Evolutionary conservation across 2,888 invertebrate species (phyloP).

Genomic region (Oscheius sp.): DNA sequence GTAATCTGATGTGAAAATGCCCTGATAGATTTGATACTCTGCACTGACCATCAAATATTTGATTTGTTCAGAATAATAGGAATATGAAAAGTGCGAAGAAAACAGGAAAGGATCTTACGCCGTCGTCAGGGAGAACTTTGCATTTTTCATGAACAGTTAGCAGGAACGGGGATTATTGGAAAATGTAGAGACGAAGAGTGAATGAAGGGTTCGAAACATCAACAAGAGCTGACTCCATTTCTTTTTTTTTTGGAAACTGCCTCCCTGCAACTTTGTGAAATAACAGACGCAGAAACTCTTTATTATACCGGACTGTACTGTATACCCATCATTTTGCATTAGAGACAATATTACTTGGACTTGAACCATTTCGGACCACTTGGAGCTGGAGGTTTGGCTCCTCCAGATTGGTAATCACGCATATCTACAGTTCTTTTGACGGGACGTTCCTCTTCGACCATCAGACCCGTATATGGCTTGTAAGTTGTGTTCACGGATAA

Average conservation of each 20-base stretch:
- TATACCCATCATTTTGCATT: background rate
- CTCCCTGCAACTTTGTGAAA: too few species aligned
- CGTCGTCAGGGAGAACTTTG: too few species aligned
- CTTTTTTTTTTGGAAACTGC: too few species aligned
- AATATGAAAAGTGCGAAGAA: too few species aligned
- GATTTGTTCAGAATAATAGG: too few species aligned
- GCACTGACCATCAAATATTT: background rate
- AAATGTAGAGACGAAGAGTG: too few species aligned
- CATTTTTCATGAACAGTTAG: too few species aligned
- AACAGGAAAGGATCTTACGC: too few species aligned
- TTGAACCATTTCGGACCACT: constrained; percentile 34
- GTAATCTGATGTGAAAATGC: constrained; percentile 16
- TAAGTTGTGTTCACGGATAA: constrained; percentile 45
- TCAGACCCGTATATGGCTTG: constrained; percentile 35
- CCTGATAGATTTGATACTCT: constrained; percentile 23
- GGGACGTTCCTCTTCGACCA: constrained; percentile 16
- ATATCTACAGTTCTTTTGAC: constrained; percentile 5
- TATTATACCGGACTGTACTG: background rate
- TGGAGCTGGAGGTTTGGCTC: background rate
- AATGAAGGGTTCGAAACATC: too few species aligned
- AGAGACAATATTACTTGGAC: constrained; percentile 7
- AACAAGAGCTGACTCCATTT: too few species aligned
- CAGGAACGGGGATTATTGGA: too few species aligned
- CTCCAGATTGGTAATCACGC: constrained; percentile 15
- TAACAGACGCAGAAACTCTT: background rate